Evolutionary conservation across 2,888 invertebrate genomes (phyloP).

Genomic region (Neoscelio sp.): DNA sequence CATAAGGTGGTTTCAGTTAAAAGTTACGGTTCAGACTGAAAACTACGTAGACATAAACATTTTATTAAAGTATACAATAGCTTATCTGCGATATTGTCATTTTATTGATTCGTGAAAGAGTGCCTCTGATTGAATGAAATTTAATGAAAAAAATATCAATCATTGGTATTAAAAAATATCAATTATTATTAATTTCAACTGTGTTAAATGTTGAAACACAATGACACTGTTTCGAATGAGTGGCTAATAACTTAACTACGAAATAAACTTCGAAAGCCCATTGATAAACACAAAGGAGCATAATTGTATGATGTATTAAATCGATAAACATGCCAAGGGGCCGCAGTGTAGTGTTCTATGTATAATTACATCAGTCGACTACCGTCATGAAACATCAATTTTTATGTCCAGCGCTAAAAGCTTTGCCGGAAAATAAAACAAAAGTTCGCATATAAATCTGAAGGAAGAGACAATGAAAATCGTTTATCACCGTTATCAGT

Average conservation of each 20-base stretch:
- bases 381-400: slow-evolving; percentile 54
- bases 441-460: slow-evolving; percentile 13
- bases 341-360: slow-evolving; percentile 5
- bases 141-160: too few species aligned
- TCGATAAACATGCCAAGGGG: slow-evolving; percentile 41
- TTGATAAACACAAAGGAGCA: slow-evolving; percentile 19
- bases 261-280: slow-evolving; percentile 26
- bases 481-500: slow-evolving; percentile 25
- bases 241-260: slow-evolving; percentile 20
- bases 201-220: too few species aligned
- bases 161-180: too few species aligned
- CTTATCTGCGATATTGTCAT: too few species aligned
- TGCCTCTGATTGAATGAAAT: too few species aligned
- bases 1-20: too few species aligned
- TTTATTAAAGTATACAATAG: too few species aligned
- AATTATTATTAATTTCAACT: too few species aligned
- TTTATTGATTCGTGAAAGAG: too few species aligned
- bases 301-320: slow-evolving; percentile 32
- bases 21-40: too few species aligned
- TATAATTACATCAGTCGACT: slow-evolving; percentile 36
- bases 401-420: slow-evolving; percentile 61
- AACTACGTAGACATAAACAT: too few species aligned
- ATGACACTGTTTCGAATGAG: slow-evolving; percentile 13
- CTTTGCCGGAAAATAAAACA: slow-evolving; percentile 17
- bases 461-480: slow-evolving; percentile 11